Conservation (phyloP, 1,140 invertebrate genomes). For the Drusus annulatus region DNA sequence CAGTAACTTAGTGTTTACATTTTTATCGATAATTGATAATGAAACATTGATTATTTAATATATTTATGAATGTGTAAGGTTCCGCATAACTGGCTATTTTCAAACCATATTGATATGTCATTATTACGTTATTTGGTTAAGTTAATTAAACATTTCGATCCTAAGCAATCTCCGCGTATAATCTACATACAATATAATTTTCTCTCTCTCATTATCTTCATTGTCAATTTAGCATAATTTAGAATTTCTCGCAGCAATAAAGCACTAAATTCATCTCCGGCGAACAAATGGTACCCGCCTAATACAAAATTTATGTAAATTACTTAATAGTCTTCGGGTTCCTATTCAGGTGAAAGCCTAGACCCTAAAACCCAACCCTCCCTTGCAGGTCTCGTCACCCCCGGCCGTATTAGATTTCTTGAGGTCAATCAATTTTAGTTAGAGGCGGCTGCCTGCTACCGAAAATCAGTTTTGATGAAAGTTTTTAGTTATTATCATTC, state of each 20-base stretch:
- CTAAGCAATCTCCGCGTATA: no score
- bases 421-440: conserved; percentile 35
- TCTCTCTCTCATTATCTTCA: no score
- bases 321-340: conserved; percentile 10
- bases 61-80: no score
- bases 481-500: no score
- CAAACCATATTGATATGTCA: no score
- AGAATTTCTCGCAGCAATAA: neutral
- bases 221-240: neutral
- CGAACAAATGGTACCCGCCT: neutral
- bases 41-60: no score
- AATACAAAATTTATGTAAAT: conserved; percentile 22
- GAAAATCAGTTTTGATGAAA: neutral
- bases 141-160: no score
- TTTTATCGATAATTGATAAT: no score
- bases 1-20: no score
- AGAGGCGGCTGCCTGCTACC: neutral
- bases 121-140: no score
- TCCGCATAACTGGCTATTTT: no score
- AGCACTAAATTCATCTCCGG: conserved; percentile 11
- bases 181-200: no score
- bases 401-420: neutral
- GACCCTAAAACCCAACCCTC: neutral
- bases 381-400: neutral
- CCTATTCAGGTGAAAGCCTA: neutral